Evolutionary conservation across 2,113 vertebrate species (phyloP).

Genomic region (Ginglymostoma cirratum): DNA sequence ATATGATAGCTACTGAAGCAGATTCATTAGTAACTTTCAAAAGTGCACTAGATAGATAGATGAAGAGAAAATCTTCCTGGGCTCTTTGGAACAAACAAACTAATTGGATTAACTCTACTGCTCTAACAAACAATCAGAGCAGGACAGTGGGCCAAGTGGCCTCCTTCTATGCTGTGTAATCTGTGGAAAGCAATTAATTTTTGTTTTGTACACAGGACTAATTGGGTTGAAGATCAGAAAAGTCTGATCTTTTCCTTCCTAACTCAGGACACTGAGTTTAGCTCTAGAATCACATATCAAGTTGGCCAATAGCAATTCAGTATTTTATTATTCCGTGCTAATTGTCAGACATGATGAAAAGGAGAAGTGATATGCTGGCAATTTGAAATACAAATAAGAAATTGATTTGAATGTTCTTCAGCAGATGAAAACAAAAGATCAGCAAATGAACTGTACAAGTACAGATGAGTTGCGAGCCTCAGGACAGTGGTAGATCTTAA

Average conservation of each 20-base stretch:
- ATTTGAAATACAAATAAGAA: neutral
- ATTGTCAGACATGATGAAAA: neutral
- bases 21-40: too few species aligned
- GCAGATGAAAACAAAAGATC: neutral
- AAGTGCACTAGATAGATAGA: too few species aligned
- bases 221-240: neutral
- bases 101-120: too few species aligned
- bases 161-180: neutral
- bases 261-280: neutral
- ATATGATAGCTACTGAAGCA: too few species aligned
- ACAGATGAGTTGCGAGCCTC: neutral
- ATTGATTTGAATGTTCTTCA: neutral
- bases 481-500: neutral
- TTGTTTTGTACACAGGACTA: neutral
- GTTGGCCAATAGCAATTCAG: neutral
- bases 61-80: too few species aligned
- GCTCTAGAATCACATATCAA: neutral
- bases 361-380: too few species aligned
- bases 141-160: too few species aligned
- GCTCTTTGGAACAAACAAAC: too few species aligned
- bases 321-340: neutral
- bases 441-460: neutral
- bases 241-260: neutral
- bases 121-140: neutral
- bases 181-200: neutral